Conservation (phyloP, 2,113 vertebrate genomes). For the Embiotoca jacksoni region DNA sequence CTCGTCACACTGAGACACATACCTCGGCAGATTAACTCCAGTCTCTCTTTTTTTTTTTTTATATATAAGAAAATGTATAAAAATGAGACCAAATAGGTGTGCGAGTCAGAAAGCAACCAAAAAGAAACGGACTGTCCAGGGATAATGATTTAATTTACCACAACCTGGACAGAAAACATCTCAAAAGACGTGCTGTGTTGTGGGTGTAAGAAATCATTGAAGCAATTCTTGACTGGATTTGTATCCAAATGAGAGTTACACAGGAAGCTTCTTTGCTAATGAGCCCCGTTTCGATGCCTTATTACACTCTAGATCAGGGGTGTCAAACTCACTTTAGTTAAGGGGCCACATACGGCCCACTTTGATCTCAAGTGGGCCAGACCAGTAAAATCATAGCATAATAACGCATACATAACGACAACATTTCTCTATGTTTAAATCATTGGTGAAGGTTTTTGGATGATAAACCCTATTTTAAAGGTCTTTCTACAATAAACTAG, state of each 20-base stretch:
- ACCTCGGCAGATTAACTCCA: not conserved
- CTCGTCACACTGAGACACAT: not conserved
- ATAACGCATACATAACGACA: no score
- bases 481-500: no score
- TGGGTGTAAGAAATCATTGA: not conserved
- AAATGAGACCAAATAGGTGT: not conserved
- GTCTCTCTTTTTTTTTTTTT: not conserved
- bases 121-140: not conserved
- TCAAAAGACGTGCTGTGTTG: not conserved
- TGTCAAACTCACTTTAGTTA: no score
- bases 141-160: not conserved
- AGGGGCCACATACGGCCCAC: no score
- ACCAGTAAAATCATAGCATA: no score
- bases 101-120: not conserved
- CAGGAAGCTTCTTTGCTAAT: conserved; percentile 1
- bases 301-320: no score
- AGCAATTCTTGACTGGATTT: not conserved
- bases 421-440: no score
- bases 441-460: no score
- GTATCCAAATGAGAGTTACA: not conserved
- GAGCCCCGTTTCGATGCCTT: not conserved
- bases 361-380: no score
- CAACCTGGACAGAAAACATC: not conserved
- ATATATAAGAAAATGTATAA: not conserved
- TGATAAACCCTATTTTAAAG: no score